Evolutionary conservation across 2,113 vertebrate genomes (phyloP), one percentile per base, ranked within the genome.

Genomic region (Lynx canadensis): DNA sequence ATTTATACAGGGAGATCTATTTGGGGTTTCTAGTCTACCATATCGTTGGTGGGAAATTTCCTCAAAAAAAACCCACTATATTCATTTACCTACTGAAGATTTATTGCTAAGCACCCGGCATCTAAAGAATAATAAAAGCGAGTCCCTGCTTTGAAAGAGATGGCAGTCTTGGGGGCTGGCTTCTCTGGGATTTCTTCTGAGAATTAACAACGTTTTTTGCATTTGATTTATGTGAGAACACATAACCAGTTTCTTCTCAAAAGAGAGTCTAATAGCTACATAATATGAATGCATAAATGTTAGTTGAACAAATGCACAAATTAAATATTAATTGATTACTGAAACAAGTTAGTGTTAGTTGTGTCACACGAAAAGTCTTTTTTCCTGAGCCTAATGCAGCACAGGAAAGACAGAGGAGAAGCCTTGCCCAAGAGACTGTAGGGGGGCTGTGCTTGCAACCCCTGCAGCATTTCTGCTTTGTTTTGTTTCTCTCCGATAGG

Each of bases 261-360:
- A 94, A 69, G 29, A 73, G 15, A 85, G 1, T 65, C 45, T 38
- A n/a, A 63, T 27, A 41, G 66, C 66, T 80, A 36, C 11, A 15
- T 68, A 86, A 76, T 68, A 36, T 50, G 73, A 92, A 7, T 50
- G 6, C 63, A 48, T 48, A 94, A 71, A 81, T 80, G 55, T 66
- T 85, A 94, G 65, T 76, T 90, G 79, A 87, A n/a, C 90, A 84
- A 92, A 89, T 93, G 27, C 4, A 79, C 60, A 63, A 50, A 90
- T 80, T 89, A 96, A 89, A 83, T 87, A 69, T 80, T 73, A 86
- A 50, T 36, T 86, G 31, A 82, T 81, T 79, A 73, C 74, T 79
- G 41, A 90, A 89, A 66, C 60, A 90, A 90, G n/a, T 80, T 92
- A 63, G n/a, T 12, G 3, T 66, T 85, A 29, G 57, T 45, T 80